Percentiles rank a stretch among this genome's conserved stretches.
Evolutionary conservation across 2,888 invertebrate genomes (phyloP).

Genomic region (Napeogenes sylphis): DNA sequence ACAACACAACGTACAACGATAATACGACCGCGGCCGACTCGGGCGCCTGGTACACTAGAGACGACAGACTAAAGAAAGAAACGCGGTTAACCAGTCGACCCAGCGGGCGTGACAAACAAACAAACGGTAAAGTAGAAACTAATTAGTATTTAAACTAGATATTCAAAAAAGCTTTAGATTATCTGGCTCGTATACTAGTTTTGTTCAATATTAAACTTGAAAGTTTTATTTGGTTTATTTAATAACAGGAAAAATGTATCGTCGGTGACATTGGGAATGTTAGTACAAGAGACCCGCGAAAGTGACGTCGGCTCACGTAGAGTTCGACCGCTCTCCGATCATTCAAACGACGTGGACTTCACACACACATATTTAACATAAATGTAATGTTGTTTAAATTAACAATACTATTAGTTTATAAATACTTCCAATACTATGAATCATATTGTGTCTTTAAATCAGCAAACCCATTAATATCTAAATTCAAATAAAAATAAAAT

Average conservation of each 20-base stretch:
- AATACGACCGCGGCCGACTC: constrained; percentile 47
- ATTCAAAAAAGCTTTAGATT: too few species aligned
- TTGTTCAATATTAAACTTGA: too few species aligned
- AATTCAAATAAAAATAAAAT: too few species aligned
- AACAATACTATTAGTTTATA: too few species aligned
- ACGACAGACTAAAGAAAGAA: constrained; percentile 53
- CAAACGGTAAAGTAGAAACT: neutral
- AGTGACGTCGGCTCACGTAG: constrained; percentile 12
- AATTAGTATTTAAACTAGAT: too few species aligned
- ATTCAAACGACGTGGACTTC: constrained; percentile 4
- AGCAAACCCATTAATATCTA: too few species aligned
- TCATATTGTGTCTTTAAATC: too few species aligned
- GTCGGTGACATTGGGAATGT: constrained; percentile 35
- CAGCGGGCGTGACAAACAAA: constrained; percentile 30
- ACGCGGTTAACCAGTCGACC: constrained; percentile 43
- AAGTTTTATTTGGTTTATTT: neutral
- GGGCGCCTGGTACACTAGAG: constrained; percentile 51
- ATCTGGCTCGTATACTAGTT: too few species aligned
- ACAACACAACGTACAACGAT: constrained; percentile 21
- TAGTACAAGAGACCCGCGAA: constrained; percentile 24
- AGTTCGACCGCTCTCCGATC: constrained; percentile 3
- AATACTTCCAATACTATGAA: too few species aligned
- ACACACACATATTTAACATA: too few species aligned
- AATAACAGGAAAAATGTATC: constrained; percentile 14
- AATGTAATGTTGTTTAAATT: too few species aligned